Percentiles rank a stretch among this genome's conserved stretches.
phyloP scores from a whole-genome alignment of 2,113 vertebrate genomes.

The Cygnus buccinator region DNA sequence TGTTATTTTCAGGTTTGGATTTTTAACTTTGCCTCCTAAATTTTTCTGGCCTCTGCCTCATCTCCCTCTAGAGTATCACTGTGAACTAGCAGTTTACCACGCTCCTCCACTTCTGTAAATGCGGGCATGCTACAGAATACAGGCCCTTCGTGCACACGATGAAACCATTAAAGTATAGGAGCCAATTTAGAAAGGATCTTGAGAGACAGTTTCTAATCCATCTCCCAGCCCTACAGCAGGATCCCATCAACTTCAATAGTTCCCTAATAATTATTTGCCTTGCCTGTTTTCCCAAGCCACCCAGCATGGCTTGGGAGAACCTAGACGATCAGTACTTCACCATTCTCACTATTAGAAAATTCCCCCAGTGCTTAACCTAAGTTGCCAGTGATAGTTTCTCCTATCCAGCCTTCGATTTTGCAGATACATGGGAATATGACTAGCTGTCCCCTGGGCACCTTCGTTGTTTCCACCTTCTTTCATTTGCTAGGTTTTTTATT shows the following conservation, averaged over 20 bases:
- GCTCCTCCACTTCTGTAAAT: background rate
- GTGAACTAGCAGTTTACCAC: background rate
- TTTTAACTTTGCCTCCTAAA: background rate
- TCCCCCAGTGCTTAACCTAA: background rate
- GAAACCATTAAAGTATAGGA: background rate
- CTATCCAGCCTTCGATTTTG: background rate
- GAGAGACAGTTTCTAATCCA: background rate
- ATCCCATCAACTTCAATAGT: background rate
- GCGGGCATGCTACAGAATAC: background rate
- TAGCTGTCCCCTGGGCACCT: background rate
- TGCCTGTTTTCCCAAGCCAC: background rate
- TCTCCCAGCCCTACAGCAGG: background rate
- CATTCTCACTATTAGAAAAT: background rate
- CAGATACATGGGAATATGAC: background rate
- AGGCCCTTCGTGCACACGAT: fast-evolving
- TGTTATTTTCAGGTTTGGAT: background rate
- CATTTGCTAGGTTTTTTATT: background rate
- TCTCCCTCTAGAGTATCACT: background rate
- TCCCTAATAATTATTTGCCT: background rate
- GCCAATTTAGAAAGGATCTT: background rate
- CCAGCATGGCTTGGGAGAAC: background rate
- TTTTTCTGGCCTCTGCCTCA: background rate
- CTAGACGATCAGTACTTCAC: background rate
- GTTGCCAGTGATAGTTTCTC: background rate
- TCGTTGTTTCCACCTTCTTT: background rate